Conservation (phyloP, 2,113 vertebrate species). For the Girardinichthys multiradiatus region DNA sequence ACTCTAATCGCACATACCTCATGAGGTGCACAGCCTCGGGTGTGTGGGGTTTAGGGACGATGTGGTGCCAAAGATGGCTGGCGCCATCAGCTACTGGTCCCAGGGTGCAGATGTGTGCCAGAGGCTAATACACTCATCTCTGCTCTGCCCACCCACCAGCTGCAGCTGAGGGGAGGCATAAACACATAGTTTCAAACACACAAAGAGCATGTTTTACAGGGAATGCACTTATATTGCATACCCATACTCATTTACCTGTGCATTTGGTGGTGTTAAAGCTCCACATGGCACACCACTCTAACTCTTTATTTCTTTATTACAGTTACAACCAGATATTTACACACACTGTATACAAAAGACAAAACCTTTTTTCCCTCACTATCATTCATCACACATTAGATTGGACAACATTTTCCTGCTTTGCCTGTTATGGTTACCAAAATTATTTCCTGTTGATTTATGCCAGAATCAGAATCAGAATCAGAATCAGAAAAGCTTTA, state of each 20-base stretch:
- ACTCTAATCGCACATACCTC: conserved; percentile 22
- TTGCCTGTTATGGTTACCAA: too few relatives aligned
- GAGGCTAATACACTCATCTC: conserved; percentile 65
- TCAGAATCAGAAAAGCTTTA: too few relatives aligned
- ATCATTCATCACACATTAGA: too few relatives aligned
- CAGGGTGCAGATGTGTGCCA: conserved; percentile 63
- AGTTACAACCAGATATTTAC: too few relatives aligned
- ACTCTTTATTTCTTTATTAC: neutral
- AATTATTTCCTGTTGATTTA: too few relatives aligned
- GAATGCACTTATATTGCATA: neutral
- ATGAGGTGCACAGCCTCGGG: conserved; percentile 43
- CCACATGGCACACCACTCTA: neutral
- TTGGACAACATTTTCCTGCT: too few relatives aligned
- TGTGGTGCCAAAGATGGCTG: conserved; percentile 65
- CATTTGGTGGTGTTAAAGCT: neutral
- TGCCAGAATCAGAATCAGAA: too few relatives aligned
- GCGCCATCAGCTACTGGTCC: conserved; percentile 69
- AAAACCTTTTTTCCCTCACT: too few relatives aligned
- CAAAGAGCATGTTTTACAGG: conserved; percentile 31
- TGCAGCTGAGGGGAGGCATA: conserved; percentile 59
- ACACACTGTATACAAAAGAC: too few relatives aligned
- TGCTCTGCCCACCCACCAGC: conserved; percentile 65
- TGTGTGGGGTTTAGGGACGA: conserved; percentile 32
- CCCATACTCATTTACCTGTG: neutral
- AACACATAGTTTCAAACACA: conserved; percentile 42